Evolutionary conservation across 1,140 invertebrate genomes (phyloP).

Genomic region (Zophobas atratus): DNA sequence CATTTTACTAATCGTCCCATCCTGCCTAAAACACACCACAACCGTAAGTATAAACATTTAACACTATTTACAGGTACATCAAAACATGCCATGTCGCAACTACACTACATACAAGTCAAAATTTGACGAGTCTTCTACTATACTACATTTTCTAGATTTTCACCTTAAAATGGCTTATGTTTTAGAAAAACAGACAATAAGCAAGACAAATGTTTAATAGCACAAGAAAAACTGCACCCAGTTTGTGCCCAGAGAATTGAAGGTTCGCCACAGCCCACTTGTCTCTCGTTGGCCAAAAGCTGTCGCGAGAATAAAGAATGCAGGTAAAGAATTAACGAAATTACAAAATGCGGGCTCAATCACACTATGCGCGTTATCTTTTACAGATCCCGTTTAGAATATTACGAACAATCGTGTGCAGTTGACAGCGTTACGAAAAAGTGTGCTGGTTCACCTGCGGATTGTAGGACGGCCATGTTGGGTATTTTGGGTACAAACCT

Average conservation of each 20-base stretch:
- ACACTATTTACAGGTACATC: background rate
- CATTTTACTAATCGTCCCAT: too few relatives aligned
- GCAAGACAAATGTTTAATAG: conserved; percentile 87
- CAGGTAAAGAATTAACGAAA: conserved; percentile 70
- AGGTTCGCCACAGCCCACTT: conserved; percentile 81
- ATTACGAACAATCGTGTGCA: conserved; percentile 91
- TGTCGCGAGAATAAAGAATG: conserved; percentile 83
- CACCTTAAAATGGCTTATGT: conserved; percentile 34
- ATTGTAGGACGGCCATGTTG: conserved; percentile 86
- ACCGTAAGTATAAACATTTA: conserved; percentile 17
- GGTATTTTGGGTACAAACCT: conserved; percentile 90
- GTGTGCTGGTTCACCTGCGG: conserved; percentile 86
- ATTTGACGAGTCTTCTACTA: conserved; percentile 9
- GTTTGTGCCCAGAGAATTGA: conserved; percentile 86
- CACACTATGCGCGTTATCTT: background rate
- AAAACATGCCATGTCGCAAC: background rate
- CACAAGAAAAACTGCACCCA: conserved; percentile 90
- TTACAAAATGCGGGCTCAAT: too few relatives aligned
- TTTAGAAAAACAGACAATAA: conserved; percentile 85
- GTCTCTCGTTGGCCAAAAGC: conserved; percentile 83
- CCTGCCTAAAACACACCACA: background rate
- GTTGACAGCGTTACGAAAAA: conserved; percentile 90
- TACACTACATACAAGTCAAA: background rate
- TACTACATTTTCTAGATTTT: conserved; percentile 1
- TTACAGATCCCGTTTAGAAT: conserved; percentile 82